Base-by-base conservation (phyloP, 2,888 invertebrate genomes). In the Rhabditoides inermis region DNA sequence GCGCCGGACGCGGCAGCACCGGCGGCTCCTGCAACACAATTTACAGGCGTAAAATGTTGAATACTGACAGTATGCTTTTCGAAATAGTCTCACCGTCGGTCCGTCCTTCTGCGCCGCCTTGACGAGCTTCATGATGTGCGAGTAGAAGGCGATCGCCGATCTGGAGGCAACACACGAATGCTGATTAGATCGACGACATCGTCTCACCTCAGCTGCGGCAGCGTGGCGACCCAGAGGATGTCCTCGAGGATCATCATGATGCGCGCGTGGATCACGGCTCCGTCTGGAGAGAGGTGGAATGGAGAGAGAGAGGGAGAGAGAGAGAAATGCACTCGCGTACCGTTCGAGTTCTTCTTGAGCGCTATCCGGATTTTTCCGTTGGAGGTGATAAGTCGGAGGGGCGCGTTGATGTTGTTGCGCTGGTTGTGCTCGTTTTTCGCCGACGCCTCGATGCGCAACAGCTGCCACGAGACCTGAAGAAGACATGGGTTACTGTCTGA, bases 321-420 rank as follows among this genome's bases (percentile, higher is more conserved):
- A 52, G 22, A 36, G n/a, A n/a, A n/a, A n/a, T n/a, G n/a, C n/a
- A n/a, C n/a, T n/a, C n/a, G n/a, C 58, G 30, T n/a, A 72, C 75
- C 69, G 12, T 42, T 55, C 10, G 63, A 60, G 41, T 63, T 67
- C 79, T 98, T 98, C 78, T 95, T 92, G 72, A 98, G 88, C 25
- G 89, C 89, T 56, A 98, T 90, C 53, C 92, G 84, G 78, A 94
- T 90, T 77, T 87, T 85, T 36, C 92, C 90, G 77, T 88, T 89
- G 79, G 92, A 92, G 22, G 94, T 88, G 26, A 98, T 83, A 59
- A 98, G 82, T 58, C 94, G 82, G 42, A 98, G 81, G 0, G 98
- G 95, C 25, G 73, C 72, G 37, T 71, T 73, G 32, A 73, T 67
- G 51, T 55, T 61, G 12, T 59, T 54, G 30, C 67, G 42, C 45